phyloP scores from a whole-genome alignment of 2,797 vertebrate genomes.

The Rachycentron canadum region DNA sequence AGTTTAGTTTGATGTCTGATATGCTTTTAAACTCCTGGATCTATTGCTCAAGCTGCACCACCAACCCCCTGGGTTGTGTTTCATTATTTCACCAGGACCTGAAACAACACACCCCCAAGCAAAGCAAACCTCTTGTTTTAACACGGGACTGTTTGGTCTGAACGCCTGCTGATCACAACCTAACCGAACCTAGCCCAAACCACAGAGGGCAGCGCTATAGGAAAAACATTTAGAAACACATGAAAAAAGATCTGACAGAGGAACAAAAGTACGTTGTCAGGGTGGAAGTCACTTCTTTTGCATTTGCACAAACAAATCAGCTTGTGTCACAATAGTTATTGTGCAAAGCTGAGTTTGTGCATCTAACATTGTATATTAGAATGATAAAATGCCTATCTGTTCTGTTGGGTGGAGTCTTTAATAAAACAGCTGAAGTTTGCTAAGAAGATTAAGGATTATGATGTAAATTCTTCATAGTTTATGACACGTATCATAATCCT shows the following conservation, averaged over 20 bases:
- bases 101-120: not conserved
- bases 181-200: not conserved
- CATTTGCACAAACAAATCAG: not conserved
- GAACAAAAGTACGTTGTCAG: not conserved
- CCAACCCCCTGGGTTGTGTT: not conserved
- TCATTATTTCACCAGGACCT: constrained; percentile 1
- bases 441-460: constrained; percentile 75
- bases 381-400: constrained; percentile 22
- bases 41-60: not conserved
- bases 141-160: not conserved
- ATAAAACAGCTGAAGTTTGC: constrained; percentile 56
- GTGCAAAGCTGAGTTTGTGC: not conserved
- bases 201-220: not conserved
- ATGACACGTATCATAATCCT: constrained; percentile 57
- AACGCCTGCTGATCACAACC: not conserved
- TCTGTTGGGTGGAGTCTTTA: constrained; percentile 43
- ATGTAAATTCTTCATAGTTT: constrained; percentile 61
- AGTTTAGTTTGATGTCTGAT: not conserved
- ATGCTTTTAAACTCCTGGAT: not conserved
- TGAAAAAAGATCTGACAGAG: not conserved
- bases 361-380: not conserved
- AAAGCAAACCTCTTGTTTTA: not conserved
- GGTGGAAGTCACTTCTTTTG: not conserved
- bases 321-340: not conserved
- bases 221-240: not conserved